Evolutionary conservation across 2,888 invertebrate genomes (phyloP), one percentile per base, ranked within the genome.

Genomic region (Leptarthrus brevirostris): DNA sequence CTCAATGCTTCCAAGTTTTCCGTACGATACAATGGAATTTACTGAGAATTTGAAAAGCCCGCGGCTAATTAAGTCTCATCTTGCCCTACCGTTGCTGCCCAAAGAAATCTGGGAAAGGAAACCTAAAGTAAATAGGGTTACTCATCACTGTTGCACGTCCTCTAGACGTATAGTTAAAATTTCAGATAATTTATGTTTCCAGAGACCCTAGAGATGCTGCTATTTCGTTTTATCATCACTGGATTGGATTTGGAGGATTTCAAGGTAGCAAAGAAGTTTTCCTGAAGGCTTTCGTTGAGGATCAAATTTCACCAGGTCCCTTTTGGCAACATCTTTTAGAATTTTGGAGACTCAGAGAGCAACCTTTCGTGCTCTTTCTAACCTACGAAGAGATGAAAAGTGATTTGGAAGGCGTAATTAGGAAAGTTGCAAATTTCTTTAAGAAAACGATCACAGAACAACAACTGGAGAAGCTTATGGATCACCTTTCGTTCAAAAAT

Each of bases 161-260:
- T 30, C 30, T 0, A 30, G 1, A 0, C 4, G 8, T 30, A 1
- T 10, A 18, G 6, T 53, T n/a, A n/a, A n/a, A n/a, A n/a, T n/a
- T 49, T 12, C 30, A 92, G 89, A 86, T 94, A 18, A 89, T 96
- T 56, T 96, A 95, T 80, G 91, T 95, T 0, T 92, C 93, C 0
- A 87, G 96, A 73, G 93, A 96, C 84, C 94, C 95, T 0, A 92
- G 93, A 82, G 95, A 96, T 82, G 93, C 94, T 0, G 91, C 90
- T 0, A 92, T 95, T 0, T 95, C 95, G 0, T 95, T 90, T 83
- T 96, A 91, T 80, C 91, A 94, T 81, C 87, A 90, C 64, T 83
- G 90, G 0, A 89, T 91, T 77, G 87, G 88, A 69, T 92, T 91
- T 0, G 91, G 91, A 80, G 92, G 91, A 0, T 93, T 90, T 78